Percentiles rank a stretch among this genome's conserved stretches.
phyloP scores from a whole-genome alignment of 2,113 vertebrate genomes.

The Chunga burmeisteri region DNA sequence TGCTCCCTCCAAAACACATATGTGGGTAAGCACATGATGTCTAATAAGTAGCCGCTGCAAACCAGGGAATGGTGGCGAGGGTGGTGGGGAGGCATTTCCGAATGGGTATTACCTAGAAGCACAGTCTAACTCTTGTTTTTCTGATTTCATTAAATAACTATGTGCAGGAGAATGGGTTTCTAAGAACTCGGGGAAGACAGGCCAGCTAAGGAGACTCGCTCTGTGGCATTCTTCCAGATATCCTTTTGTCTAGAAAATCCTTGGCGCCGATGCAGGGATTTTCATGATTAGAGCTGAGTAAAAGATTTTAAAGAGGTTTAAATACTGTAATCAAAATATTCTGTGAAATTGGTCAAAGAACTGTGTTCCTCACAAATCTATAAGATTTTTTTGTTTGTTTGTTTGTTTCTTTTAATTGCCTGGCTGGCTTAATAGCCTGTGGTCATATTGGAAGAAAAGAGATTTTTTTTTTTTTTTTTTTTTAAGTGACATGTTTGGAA shows the following conservation, averaged over 20 bases:
- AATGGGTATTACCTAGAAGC: background rate
- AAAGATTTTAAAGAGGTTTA: slow-evolving; percentile 34
- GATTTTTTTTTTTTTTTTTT: background rate
- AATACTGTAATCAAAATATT: slow-evolving; percentile 35
- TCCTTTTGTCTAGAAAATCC: slow-evolving; percentile 37
- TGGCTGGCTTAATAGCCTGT: background rate
- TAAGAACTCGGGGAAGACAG: background rate
- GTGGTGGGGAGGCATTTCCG: background rate
- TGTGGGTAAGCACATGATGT: background rate
- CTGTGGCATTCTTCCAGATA: background rate
- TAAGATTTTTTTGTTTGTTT: background rate
- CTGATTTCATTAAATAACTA: background rate
- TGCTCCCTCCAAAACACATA: background rate
- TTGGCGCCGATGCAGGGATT: background rate
- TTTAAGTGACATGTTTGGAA: background rate
- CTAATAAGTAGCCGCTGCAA: background rate
- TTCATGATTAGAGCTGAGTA: slow-evolving; percentile 16
- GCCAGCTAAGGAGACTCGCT: background rate
- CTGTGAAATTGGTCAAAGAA: slow-evolving; percentile 23
- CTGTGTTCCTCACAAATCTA: background rate
- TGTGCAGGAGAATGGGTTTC: background rate
- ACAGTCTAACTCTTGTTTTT: background rate
- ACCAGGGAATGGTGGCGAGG: background rate
- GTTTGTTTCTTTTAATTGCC: background rate
- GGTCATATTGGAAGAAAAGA: background rate